A percentile compares a stretch with the other conserved stretches of the same genome.
Evolutionary conservation across 2,888 invertebrate genomes (phyloP).

Genomic region (Atherix ibis): DNA sequence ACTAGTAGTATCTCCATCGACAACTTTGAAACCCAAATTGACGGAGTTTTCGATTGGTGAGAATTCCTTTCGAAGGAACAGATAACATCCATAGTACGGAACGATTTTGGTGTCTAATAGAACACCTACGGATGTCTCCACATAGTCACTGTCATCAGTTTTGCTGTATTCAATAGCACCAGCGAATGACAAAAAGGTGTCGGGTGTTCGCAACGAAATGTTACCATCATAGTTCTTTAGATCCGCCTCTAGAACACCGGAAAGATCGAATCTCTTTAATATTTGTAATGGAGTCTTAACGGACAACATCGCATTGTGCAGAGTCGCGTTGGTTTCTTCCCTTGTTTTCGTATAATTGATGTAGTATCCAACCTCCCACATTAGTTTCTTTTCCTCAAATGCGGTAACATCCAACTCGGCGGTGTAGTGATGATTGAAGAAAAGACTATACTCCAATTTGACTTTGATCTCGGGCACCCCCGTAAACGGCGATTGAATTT

Average conservation of each 20-base stretch:
- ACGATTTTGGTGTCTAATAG: slow-evolving; percentile 46
- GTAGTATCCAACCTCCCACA: slow-evolving; percentile 32
- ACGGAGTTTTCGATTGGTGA: slow-evolving; percentile 46
- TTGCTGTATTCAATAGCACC: slow-evolving; percentile 41
- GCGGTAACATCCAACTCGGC: slow-evolving; percentile 35
- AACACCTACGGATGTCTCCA: slow-evolving; percentile 44
- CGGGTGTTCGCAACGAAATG: slow-evolving; percentile 35
- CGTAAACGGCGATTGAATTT: slow-evolving; percentile 39
- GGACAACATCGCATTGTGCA: slow-evolving; percentile 34
- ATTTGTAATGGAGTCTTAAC: slow-evolving; percentile 39
- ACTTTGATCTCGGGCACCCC: slow-evolving; percentile 34
- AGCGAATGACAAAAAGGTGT: slow-evolving; percentile 35
- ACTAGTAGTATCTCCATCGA: slow-evolving; percentile 38
- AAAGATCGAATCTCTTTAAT: slow-evolving; percentile 34
- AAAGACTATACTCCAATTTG: slow-evolving; percentile 34
- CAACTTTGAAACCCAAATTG: slow-evolving; percentile 44
- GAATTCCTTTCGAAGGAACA: slow-evolving; percentile 52
- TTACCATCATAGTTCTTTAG: slow-evolving; percentile 37
- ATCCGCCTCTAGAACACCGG: slow-evolving; percentile 33
- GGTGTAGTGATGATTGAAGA: slow-evolving; percentile 33
- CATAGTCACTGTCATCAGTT: no score
- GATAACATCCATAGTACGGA: slow-evolving; percentile 45
- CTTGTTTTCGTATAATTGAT: slow-evolving; percentile 35
- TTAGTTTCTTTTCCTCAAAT: slow-evolving; percentile 28
- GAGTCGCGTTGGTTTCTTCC: slow-evolving; percentile 29